A percentile compares a stretch with the other conserved stretches of the same genome.
These are phyloP conservation scores for Phacellophora camtschatica DNA, from an alignment of 30 jellyfish, hydroid and myxozoan species.

Conservation along the genomic window DNA sequence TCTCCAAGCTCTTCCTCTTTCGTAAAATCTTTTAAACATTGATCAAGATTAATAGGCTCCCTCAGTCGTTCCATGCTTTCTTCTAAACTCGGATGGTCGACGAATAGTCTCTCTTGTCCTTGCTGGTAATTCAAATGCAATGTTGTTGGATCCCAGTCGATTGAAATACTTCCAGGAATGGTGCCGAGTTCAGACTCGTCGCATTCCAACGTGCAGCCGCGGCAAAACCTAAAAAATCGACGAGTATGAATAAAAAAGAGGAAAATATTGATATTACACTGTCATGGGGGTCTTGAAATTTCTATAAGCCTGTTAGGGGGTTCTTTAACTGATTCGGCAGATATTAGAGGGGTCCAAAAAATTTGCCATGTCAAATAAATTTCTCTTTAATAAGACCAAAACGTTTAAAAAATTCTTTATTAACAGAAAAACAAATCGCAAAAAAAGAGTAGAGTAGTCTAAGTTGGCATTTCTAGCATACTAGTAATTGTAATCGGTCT, in stretches of 20 bases:
- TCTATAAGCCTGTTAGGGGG: too few relatives aligned
- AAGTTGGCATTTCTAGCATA: too few relatives aligned
- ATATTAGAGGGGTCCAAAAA: too few relatives aligned
- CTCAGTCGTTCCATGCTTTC: constrained; percentile 58
- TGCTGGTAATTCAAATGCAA: constrained; percentile 84
- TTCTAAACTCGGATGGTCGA: constrained; percentile 71
- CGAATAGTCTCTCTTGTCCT: constrained; percentile 77
- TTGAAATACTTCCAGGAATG: constrained; percentile 40
- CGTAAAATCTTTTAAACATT: constrained; percentile 88
- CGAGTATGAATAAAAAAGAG: too few relatives aligned
- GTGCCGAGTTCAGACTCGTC: constrained; percentile 55
- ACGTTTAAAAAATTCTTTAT: too few relatives aligned
- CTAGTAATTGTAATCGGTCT: too few relatives aligned
- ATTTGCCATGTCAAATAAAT: too few relatives aligned
- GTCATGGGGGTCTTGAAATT: background rate
- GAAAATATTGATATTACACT: background rate
- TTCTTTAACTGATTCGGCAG: too few relatives aligned
- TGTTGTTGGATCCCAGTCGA: constrained; percentile 92
- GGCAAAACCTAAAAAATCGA: constrained; percentile 67
- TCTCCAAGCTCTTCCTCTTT: constrained; percentile 96
- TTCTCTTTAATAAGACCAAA: too few relatives aligned
- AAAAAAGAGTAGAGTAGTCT: too few relatives aligned
- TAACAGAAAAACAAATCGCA: too few relatives aligned
- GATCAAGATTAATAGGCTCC: constrained; percentile 79
- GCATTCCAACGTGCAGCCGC: constrained; percentile 81